A percentile compares a stretch with the other conserved stretches of the same genome.
These are phyloP conservation scores for Leptoclinus maculatus DNA, from an alignment of 2,797 vertebrate genomes.

Conservation along the genomic window DNA sequence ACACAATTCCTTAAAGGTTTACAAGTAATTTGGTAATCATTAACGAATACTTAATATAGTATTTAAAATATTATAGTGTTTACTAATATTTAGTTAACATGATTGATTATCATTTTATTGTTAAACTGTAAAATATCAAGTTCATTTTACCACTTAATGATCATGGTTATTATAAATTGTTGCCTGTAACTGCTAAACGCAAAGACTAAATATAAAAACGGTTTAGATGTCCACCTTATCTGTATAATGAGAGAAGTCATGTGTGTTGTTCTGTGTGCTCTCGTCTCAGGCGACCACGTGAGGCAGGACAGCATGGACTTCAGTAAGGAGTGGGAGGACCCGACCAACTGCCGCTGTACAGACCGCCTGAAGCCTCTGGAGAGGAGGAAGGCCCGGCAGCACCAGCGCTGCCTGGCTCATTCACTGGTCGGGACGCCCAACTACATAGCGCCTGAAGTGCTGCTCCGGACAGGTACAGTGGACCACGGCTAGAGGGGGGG, in stretches of 20 bases:
- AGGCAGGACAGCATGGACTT: slow-evolving; percentile 99
- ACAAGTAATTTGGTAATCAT: background rate
- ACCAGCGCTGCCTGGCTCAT: slow-evolving; percentile 96
- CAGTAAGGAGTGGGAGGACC: slow-evolving; percentile 97
- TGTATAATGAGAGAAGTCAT: too few relatives aligned
- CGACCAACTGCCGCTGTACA: slow-evolving; percentile 91
- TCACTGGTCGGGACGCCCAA: slow-evolving; percentile 98
- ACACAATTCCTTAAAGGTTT: too few relatives aligned
- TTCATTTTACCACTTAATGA: background rate
- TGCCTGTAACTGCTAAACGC: background rate
- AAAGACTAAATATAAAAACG: background rate
- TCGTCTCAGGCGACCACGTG: slow-evolving; percentile 90
- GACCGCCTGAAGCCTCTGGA: slow-evolving; percentile 96
- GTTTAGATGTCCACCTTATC: background rate
- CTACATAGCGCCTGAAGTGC: slow-evolving; percentile 96
- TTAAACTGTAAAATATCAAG: background rate
- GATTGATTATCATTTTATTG: background rate
- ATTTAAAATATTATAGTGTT: too few relatives aligned
- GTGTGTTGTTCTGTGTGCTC: background rate
- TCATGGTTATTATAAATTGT: background rate
- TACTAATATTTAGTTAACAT: background rate
- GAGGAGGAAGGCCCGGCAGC: slow-evolving; percentile 93
- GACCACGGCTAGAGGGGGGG: background rate
- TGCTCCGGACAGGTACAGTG: slow-evolving; percentile 91
- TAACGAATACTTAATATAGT: too few relatives aligned